These are phyloP conservation scores for Rhynchopsitta pachyrhyncha DNA, from an alignment of 2,113 vertebrate genomes.

Conservation along the genomic window DNA sequence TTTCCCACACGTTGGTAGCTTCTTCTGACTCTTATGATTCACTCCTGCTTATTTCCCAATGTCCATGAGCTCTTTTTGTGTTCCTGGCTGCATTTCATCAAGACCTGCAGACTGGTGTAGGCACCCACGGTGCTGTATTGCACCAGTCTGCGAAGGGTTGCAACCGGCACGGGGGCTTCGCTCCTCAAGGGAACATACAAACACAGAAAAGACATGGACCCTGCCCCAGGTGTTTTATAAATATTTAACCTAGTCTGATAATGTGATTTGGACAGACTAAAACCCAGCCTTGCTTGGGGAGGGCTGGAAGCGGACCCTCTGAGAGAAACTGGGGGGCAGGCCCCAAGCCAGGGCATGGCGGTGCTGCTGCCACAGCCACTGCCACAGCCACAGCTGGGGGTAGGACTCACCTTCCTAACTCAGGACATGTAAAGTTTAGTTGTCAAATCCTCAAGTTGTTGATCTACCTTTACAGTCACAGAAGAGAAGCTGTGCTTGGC, in stretches of 20 bases:
- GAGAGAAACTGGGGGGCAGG: not conserved
- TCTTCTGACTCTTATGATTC: conserved; percentile 66
- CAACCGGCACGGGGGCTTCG: not conserved
- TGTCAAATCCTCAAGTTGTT: not conserved
- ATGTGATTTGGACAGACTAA: not conserved
- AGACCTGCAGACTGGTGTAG: not conserved
- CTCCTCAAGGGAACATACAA: not conserved
- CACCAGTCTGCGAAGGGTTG: not conserved
- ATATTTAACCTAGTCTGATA: conserved; percentile 57
- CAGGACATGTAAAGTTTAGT: not conserved
- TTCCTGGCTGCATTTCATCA: conserved; percentile 13
- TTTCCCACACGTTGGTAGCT: conserved; percentile 67
- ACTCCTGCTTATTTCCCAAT: conserved; percentile 58
- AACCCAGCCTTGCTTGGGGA: not conserved
- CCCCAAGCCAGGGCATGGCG: not conserved
- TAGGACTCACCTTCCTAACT: not conserved
- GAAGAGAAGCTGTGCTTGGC: not conserved
- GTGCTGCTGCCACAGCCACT: not conserved
- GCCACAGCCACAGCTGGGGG: not conserved
- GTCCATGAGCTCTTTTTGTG: not conserved
- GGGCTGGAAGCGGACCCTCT: not conserved
- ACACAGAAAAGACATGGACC: not conserved
- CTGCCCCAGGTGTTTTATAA: conserved; percentile 46
- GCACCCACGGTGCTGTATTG: not conserved
- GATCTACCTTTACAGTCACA: not conserved